Percentiles rank a stretch among this genome's conserved stretches.
phyloP scores from a whole-genome alignment of 2,797 vertebrate genomes.

The Odontamblyopus rebecca region DNA sequence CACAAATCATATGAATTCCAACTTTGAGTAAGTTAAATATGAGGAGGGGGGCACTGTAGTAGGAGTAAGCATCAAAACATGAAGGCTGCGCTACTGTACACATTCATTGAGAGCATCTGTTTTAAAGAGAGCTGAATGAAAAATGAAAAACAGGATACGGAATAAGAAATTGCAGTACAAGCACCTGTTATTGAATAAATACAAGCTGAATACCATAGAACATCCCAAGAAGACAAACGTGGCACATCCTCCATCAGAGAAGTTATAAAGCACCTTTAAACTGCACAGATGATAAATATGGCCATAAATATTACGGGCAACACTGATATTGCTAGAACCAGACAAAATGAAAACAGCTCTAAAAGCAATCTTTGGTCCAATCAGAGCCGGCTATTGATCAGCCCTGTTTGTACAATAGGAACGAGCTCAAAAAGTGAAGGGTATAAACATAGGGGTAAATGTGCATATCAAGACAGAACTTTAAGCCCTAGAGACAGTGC shows the following conservation, averaged over 20 bases:
- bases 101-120: too few species aligned
- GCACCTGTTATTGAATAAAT: too few species aligned
- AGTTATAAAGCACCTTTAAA: background rate
- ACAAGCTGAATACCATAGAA: too few species aligned
- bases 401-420: constrained; percentile 21
- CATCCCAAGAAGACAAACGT: background rate
- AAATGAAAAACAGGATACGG: too few species aligned
- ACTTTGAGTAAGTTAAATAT: too few species aligned
- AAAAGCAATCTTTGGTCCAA: constrained; percentile 52
- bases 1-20: too few species aligned
- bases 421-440: constrained; percentile 31
- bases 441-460: constrained; percentile 53
- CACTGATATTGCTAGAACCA: background rate
- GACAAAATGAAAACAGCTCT: background rate
- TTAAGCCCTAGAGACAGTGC: constrained; percentile 54
- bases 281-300: background rate
- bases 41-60: too few species aligned
- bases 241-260: too few species aligned
- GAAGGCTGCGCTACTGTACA: too few species aligned
- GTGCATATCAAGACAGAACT: constrained; percentile 65
- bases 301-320: background rate
- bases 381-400: constrained; percentile 54
- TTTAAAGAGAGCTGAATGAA: too few species aligned
- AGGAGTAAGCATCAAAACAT: too few species aligned
- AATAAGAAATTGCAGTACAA: too few species aligned